phyloP scores from a whole-genome alignment of 2,113 vertebrate species.

The Phodopus roborovskii region DNA sequence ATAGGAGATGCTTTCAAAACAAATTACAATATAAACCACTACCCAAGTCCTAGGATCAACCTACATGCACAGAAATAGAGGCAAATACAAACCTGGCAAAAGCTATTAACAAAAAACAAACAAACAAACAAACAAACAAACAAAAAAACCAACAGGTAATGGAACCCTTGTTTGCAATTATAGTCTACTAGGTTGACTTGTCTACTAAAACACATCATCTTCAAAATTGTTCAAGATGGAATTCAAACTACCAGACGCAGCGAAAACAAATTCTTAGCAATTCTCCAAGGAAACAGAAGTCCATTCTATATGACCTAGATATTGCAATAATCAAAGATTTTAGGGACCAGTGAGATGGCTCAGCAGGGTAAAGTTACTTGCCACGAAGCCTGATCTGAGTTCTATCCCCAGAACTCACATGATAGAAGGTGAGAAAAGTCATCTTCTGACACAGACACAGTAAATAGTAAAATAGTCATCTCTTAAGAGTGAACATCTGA shows the following conservation, averaged over 20 bases:
- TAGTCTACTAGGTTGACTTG: background rate
- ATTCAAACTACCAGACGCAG: background rate
- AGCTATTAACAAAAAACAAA: no score
- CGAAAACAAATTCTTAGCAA: slow-evolving; percentile 20
- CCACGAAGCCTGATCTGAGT: background rate
- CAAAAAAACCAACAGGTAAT: background rate
- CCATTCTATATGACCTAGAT: background rate
- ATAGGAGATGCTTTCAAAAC: background rate
- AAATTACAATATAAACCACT: background rate
- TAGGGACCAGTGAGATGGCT: background rate
- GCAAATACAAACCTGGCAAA: slow-evolving; percentile 8
- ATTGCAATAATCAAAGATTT: slow-evolving; percentile 24
- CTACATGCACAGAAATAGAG: background rate
- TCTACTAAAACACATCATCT: background rate
- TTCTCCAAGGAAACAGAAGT: background rate
- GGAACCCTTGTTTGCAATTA: background rate
- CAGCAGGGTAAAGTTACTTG: background rate
- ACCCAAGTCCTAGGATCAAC: background rate
- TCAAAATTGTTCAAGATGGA: background rate
- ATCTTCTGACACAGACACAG: background rate
- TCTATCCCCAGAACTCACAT: background rate
- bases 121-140: no score
- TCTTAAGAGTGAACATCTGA: background rate
- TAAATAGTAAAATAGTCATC: background rate
- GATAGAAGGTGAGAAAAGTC: background rate